phyloP scores from a whole-genome alignment of 2,888 invertebrate genomes.

The Microctonus brassicae region DNA sequence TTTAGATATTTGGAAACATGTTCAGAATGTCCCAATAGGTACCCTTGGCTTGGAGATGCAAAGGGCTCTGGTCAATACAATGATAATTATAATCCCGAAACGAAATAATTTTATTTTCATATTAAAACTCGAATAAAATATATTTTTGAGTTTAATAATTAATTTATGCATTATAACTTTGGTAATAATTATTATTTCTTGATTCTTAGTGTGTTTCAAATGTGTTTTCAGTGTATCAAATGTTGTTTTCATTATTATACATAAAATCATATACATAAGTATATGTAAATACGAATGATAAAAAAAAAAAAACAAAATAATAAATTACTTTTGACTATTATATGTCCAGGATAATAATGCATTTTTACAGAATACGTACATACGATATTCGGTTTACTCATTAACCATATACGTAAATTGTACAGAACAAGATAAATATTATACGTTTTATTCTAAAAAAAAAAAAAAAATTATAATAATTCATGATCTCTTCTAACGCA shows the following conservation, averaged over 20 bases:
- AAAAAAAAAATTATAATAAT: slow-evolving; percentile 40
- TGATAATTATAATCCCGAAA: slow-evolving; percentile 85
- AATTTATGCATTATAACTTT: slow-evolving; percentile 21
- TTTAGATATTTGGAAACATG: slow-evolving; percentile 88
- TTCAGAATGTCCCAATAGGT: slow-evolving; percentile 84
- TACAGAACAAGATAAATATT: slow-evolving; percentile 25
- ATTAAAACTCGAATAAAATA: slow-evolving; percentile 10
- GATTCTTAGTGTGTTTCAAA: slow-evolving; percentile 10
- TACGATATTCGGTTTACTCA: slow-evolving; percentile 29
- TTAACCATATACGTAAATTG: slow-evolving; percentile 14
- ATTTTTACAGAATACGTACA: slow-evolving; percentile 37
- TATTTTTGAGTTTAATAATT: slow-evolving; percentile 25
- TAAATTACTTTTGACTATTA: slow-evolving; percentile 23
- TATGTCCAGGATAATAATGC: slow-evolving; percentile 29
- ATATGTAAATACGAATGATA: neutral
- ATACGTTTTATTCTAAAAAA: slow-evolving; percentile 38
- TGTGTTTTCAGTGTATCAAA: neutral
- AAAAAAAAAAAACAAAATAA: slow-evolving; percentile 30
- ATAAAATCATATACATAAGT: neutral
- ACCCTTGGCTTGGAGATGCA: slow-evolving; percentile 91
- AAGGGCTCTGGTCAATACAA: slow-evolving; percentile 84
- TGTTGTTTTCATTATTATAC: neutral
- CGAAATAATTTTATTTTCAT: slow-evolving; percentile 48
- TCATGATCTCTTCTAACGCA: slow-evolving; percentile 51
- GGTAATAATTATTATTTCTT: slow-evolving; percentile 17